These are phyloP conservation scores for Atethmia centrago DNA, from an alignment of 2,888 invertebrate genomes.

Conservation along the genomic window DNA sequence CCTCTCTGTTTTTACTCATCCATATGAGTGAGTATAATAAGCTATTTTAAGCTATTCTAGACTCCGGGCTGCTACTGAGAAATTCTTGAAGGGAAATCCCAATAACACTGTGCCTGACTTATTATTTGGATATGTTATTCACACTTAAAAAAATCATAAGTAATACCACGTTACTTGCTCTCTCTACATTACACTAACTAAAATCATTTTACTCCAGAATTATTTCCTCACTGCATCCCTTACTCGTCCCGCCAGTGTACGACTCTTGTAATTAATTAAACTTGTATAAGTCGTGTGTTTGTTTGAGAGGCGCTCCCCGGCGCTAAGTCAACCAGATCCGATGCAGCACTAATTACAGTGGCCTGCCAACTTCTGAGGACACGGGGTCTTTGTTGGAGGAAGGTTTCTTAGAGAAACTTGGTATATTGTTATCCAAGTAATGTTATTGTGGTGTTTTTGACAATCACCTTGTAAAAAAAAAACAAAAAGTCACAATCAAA, in stretches of 20 bases:
- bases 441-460: background rate
- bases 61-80: too few species aligned
- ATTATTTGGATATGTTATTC: too few species aligned
- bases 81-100: too few species aligned
- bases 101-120: too few species aligned
- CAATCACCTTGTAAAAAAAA: too few species aligned
- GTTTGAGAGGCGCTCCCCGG: conserved; percentile 57
- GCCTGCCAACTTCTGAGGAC: conserved; percentile 40
- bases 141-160: too few species aligned
- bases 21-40: too few species aligned
- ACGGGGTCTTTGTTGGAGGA: conserved; percentile 10
- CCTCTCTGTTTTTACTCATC: too few species aligned
- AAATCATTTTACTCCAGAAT: background rate
- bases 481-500: too few species aligned
- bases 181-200: background rate
- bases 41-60: too few species aligned
- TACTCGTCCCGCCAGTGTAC: conserved; percentile 45
- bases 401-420: conserved; percentile 9
- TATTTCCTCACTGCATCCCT: background rate
- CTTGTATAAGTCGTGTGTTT: conserved; percentile 68
- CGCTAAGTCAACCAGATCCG: conserved; percentile 66
- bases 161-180: background rate
- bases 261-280: conserved; percentile 66
- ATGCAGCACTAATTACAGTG: conserved; percentile 64
- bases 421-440: background rate